Base-by-base conservation (phyloP, 2,797 vertebrate genomes). In the Cuniculus paca region DNA sequence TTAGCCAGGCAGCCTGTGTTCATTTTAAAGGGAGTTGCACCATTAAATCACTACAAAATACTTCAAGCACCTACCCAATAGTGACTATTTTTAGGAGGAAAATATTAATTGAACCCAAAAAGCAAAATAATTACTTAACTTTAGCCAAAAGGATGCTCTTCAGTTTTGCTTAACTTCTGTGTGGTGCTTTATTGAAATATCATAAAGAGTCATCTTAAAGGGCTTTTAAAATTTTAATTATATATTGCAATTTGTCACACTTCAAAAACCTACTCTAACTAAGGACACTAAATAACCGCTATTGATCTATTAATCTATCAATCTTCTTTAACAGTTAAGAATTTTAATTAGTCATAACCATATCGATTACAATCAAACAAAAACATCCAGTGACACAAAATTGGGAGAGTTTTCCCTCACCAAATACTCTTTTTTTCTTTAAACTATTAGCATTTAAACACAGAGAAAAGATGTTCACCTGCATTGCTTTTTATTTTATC, bases 381-480 rank as follows among this genome's bases (percentile, higher is more conserved):
- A 96, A 98, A 42, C 94, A 79, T 94, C 50, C 77, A 92, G 84
- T 87, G 75, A 92, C 88, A 95, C 74, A 95, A 78, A 93, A 97
- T 90, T 31, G 1, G 1, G 92, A 84, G 84, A 89, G 50, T 88
- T 94, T 94, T 94, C 95, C 19, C 54, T 80, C 0, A 2, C 89
- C 54, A 94, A 96, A 93, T 91, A 54, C 20, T 39, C 12, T 72
- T 79, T 91, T 97, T 97, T 97, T 95, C 77, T 95, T 81, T 83
- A 10, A 93, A 88, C 90, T 96, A 96, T 96, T 98, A 97, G 98
- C 75, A 98, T 94, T 77, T 0, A 92, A 97, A 96, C 94, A 95
- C 95, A 97, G 97, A 96, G 50, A 94, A 97, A 98, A 98, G 90
- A 84, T 95, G 96, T 98, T 98, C 96, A 98, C 98, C 94, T 96